Evolutionary conservation across 2,888 invertebrate genomes (phyloP), one percentile per base, ranked within the genome.

Genomic region (Drosophila percnosoma): DNA sequence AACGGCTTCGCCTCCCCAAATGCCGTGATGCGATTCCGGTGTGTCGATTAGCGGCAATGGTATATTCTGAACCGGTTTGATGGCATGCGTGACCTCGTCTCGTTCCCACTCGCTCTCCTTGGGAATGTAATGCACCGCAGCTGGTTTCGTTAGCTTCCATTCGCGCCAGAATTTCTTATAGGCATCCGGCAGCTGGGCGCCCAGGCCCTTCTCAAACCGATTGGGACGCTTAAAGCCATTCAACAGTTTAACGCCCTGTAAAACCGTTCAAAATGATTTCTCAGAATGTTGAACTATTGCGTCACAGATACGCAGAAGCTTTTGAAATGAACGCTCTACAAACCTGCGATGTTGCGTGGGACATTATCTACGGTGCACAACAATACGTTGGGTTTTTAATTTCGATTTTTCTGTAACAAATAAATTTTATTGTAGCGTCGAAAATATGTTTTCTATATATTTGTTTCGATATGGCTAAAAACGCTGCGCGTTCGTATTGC

Each of bases 1-100:
- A 0, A 99, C 95, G 38, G 96, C 98, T 94, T 99, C 99, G 11
- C 99, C 99, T 75, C 99, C 99, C 99, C 99, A 99, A 77, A 99
- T 94, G 38, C 99, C 99, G 52, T 95, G 90, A 91, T 99, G 94
- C 65, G 96, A 94, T 93, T 99, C 97, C 45, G 95, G 94, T 0
- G 99, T 97, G 91, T 95, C 96, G 76, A 95, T 95, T 2, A 98
- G 90, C 1, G 96, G 97, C 36, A 99, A 93, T 36, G 96, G 95
- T 49, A 95, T 89, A 93, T 98, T 96, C 63, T 97, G 97, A 57
- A 97, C 93, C 1, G 96, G 96, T 68, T 93, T 91, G 15, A 97
- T 95, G 93, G 95, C 95, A 63, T 96, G 97, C 59, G 96, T 96
- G 24, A 95, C 91, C 71, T 96, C 96, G 91, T 97, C 95, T 63